Conservation (phyloP, 2,113 vertebrate species). For the Pitta sordida region DNA sequence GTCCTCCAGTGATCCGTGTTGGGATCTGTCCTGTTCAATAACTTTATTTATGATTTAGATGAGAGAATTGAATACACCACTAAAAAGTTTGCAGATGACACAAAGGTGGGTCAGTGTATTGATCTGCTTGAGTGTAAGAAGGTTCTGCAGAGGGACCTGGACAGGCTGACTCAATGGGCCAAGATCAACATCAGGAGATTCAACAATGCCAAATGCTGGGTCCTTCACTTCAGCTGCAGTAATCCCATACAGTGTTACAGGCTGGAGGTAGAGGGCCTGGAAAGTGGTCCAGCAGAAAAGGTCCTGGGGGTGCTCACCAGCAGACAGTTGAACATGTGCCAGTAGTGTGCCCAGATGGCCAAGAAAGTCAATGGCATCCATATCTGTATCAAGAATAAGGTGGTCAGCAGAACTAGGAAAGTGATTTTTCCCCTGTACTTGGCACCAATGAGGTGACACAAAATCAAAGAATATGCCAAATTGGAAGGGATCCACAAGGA, state of each 20-base stretch:
- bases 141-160: not conserved
- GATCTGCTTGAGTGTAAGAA: not conserved
- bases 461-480: not conserved
- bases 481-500: not conserved
- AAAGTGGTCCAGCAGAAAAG: not conserved
- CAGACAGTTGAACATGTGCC: not conserved
- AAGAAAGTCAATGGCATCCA: not conserved
- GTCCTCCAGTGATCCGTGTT: not conserved
- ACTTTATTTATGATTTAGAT: not conserved
- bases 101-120: not conserved
- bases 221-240: not conserved
- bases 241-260: not conserved
- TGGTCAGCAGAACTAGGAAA: not conserved
- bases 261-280: not conserved
- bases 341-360: not conserved
- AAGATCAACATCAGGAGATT: not conserved
- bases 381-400: not conserved
- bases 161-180: not conserved
- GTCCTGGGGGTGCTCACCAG: not conserved
- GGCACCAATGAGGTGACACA: not conserved
- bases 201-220: not conserved
- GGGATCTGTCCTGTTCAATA: not conserved
- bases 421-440: not conserved
- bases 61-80: not conserved
- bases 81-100: not conserved